Evolutionary conservation across 1,140 invertebrate genomes (phyloP), one percentile per base, ranked within the genome.

Genomic region (Heliconius himera): DNA sequence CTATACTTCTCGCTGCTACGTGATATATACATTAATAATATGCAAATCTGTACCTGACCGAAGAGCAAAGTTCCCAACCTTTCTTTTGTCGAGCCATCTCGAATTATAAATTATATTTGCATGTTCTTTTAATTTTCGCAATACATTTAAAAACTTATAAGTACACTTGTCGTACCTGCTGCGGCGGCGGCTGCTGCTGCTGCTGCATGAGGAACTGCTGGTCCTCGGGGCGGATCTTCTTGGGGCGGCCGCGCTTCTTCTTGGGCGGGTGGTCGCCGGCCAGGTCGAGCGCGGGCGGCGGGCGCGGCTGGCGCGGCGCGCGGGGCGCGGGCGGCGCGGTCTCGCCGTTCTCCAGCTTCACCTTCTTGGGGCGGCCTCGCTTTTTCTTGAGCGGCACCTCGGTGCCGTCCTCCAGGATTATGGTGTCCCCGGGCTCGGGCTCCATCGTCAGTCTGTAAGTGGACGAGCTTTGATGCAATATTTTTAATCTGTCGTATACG

Each of bases 231-330:
- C 97, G 95, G 1, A 98, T 96, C 91, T 98, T 98, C 88, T 98
- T 98, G 41, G 97, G 97, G 51, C 97, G 95, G 11, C 97, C 97
- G 70, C 97, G 93, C 83, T 98, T 98, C 89, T 98, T 98, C 92
- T 97, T 98, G 56, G 97, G 96, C 74, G 96, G 96, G 76, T 95
- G 92, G 36, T 96, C 95, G 0, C 87, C 90, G 81, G 86, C 84
- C 8, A 41, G 70, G 41, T 89, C 91, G 20, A 85, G 83, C 4
- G 81, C 41, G 80, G 88, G 91, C 81, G 94, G 92, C 33, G 88
- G 81, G 46, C 93, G 91, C 49, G 95, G 95, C 83, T 95, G 95
- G 16, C 96, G 84, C 8, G 96, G 93, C 20, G 91, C 95, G 26
- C 96, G 94, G 0, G 96, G 95, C 75, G 95, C 94, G 1, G 95